Base-by-base conservation (phyloP, 2,888 invertebrate genomes). In the Cenopis cana region DNA sequence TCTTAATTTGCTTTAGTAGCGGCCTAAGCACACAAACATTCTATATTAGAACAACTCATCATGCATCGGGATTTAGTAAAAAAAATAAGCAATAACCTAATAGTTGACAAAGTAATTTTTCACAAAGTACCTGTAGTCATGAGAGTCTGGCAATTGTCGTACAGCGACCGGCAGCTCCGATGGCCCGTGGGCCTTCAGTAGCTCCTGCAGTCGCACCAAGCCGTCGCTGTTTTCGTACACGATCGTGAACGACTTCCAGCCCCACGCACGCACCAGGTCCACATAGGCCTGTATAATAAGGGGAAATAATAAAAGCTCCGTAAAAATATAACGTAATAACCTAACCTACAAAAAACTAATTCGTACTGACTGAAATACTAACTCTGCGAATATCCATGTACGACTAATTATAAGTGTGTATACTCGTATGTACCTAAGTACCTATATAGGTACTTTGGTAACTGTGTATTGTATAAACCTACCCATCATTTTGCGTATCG, bases 221-320 rank as follows among this genome's bases (percentile, higher is more conserved):
- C 98, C 98, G 85, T 99, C 98, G 88, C 98, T 98, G 90, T 97
- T 98, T 90, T 99, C 98, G 89, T 99, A 99, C 78, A 99, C 97
- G 79, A 99, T 98, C 33, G 98, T 98, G 86, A 98, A 98, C n/a
- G 97, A 96, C 87, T 97, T 97, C 99, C 99, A 99, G 73, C 97
- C 97, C 96, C 98, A 97, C 1, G 96, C 96, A 84, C 96, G 95
- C 52, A 99, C 97, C 75, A 98, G 94, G 89, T 98, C 98, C 75
- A 98, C 97, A 88, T 98, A 98, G 24, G 98, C 98, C 97, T 98
- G 89, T 24, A 38, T 57, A 24, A 14, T n/a, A 54, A n/a, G 12
- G 24, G n/a, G 0, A 1, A 55, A 14, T 55, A 20, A 20, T 11
- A 3, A 4, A 4, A n/a, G n/a, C n/a, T n/a, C n/a, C n/a, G n/a